phyloP scores from a whole-genome alignment of 2,888 invertebrate species.

The Lasioglossum malachurum region DNA sequence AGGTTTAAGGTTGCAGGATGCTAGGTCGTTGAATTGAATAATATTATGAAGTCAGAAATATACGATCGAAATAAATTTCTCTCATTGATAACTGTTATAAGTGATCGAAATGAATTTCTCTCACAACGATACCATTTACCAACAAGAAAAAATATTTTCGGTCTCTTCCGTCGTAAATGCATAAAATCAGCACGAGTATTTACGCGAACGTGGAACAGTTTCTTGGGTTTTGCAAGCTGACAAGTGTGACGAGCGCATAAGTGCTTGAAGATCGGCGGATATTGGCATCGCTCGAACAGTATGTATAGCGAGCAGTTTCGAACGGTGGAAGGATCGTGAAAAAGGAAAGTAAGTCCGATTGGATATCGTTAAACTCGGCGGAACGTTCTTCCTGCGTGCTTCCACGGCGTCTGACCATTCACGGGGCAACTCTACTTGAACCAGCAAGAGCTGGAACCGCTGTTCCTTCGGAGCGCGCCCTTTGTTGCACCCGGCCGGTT shows the following conservation, averaged over 20 bases:
- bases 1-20: too few relatives aligned
- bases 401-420: background rate
- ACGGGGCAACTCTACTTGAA: slow-evolving; percentile 8
- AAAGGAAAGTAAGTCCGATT: background rate
- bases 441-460: background rate
- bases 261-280: background rate
- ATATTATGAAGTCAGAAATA: too few relatives aligned
- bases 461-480: slow-evolving; percentile 9
- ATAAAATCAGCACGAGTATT: too few relatives aligned
- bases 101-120: too few relatives aligned
- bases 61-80: too few relatives aligned
- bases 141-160: too few relatives aligned
- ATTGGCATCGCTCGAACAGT: background rate
- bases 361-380: background rate
- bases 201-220: too few relatives aligned
- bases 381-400: background rate
- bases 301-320: background rate
- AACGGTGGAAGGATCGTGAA: background rate
- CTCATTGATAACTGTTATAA: too few relatives aligned
- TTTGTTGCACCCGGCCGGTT: slow-evolving; percentile 31
- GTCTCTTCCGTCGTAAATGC: too few relatives aligned
- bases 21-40: too few relatives aligned
- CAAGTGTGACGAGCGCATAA: background rate
- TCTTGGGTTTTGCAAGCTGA: background rate
- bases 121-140: too few relatives aligned